These are phyloP conservation scores for Tamandua tetradactyla DNA, from an alignment of 2,797 vertebrate genomes.

Conservation along the genomic window DNA sequence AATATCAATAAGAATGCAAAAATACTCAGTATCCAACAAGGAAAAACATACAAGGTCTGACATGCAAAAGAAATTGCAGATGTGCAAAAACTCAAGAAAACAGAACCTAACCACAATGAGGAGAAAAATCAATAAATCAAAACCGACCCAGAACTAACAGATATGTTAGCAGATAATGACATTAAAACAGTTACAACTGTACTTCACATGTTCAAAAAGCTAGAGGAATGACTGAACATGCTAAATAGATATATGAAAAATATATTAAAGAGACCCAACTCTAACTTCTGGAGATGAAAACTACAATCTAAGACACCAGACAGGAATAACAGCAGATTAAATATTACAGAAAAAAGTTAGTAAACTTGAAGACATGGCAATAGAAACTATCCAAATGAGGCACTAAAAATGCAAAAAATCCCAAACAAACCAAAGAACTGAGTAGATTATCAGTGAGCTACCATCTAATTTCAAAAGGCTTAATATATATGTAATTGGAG, in stretches of 20 bases:
- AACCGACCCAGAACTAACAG: background rate
- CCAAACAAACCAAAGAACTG: no score
- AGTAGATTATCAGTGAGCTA: background rate
- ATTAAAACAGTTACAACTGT: background rate
- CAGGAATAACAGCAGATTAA: background rate
- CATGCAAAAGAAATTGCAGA: background rate
- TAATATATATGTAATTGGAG: background rate
- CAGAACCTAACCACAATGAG: background rate
- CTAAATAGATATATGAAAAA: background rate
- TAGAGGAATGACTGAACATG: background rate
- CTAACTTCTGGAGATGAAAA: slow-evolving; percentile 4
- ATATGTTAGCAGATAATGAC: slow-evolving; percentile 3
- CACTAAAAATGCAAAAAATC: background rate
- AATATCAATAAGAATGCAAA: background rate
- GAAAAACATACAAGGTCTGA: background rate
- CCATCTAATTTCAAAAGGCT: background rate
- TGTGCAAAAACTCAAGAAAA: background rate
- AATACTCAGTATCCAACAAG: background rate
- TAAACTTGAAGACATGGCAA: background rate
- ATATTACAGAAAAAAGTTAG: slow-evolving; percentile 18
- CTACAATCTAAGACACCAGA: background rate
- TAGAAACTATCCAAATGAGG: background rate
- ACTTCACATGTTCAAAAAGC: background rate
- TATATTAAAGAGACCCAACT: background rate
- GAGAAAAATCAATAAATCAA: background rate